These are phyloP conservation scores for Colletes collaris DNA, from an alignment of 2,888 invertebrate genomes.

Conservation along the genomic window DNA sequence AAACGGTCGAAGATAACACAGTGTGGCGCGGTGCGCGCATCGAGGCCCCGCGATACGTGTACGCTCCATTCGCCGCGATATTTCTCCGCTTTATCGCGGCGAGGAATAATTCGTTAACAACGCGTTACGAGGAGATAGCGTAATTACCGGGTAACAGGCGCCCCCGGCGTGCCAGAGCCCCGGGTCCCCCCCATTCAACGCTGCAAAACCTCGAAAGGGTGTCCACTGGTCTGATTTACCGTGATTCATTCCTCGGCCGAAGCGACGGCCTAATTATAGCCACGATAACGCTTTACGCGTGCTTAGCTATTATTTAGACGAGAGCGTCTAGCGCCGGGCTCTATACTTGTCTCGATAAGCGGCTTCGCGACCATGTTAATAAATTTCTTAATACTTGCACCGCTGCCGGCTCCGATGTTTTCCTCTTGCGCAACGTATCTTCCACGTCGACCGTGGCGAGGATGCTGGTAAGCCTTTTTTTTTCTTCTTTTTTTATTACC, in stretches of 20 bases:
- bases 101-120: conserved; percentile 78
- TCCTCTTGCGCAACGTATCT: background rate
- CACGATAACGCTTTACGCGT: conserved; percentile 75
- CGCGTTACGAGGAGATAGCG: conserved; percentile 75
- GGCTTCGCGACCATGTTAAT: conserved; percentile 46
- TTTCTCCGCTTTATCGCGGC: conserved; percentile 73
- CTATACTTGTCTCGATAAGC: conserved; percentile 64
- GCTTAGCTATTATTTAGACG: conserved; percentile 72
- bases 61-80: conserved; percentile 44
- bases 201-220: conserved; percentile 33
- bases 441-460: background rate
- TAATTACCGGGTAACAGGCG: conserved; percentile 73
- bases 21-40: conserved; percentile 26
- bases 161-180: conserved; percentile 26
- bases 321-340: conserved; percentile 61
- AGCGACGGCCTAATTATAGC: conserved; percentile 76
- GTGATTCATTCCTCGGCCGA: conserved; percentile 73
- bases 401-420: conserved; percentile 22
- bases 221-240: conserved; percentile 67
- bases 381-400: conserved; percentile 52
- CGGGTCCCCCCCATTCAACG: conserved; percentile 24
- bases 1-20: conserved; percentile 58
- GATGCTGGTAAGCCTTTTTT: too few species aligned
- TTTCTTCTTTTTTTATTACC: background rate
- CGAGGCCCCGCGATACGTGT: conserved; percentile 26